phyloP scores from a whole-genome alignment of 2,113 vertebrate species.

The Datnioides undecimradiatus region DNA sequence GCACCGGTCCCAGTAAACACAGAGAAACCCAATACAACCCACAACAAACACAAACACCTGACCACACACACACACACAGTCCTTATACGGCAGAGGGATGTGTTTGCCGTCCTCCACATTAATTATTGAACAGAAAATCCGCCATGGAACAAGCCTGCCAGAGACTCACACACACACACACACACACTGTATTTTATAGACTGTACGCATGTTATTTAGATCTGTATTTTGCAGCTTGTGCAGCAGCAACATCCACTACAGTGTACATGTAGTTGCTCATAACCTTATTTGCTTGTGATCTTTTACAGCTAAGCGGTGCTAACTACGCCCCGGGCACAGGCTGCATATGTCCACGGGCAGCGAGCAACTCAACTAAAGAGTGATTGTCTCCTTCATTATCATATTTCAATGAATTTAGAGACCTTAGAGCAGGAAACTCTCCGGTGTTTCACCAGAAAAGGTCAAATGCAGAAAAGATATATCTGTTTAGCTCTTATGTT shows the following conservation, averaged over 20 bases:
- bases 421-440: too few species aligned
- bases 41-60: conserved; percentile 10
- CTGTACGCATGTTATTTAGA: too few species aligned
- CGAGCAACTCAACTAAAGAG: background rate
- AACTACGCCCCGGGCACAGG: background rate
- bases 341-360: background rate
- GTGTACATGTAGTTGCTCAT: too few species aligned
- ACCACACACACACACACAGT: conserved; percentile 25
- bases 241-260: too few species aligned
- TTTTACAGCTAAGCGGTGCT: background rate
- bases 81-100: conserved; percentile 19
- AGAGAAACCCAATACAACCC: conserved; percentile 30
- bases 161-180: conserved; percentile 8
- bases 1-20: conserved; percentile 29
- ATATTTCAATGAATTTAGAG: too few species aligned
- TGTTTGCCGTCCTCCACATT: conserved; percentile 43
- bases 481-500: too few species aligned
- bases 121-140: conserved; percentile 64
- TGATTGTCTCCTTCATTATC: background rate
- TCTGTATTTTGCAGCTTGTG: background rate
- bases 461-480: too few species aligned
- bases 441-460: too few species aligned
- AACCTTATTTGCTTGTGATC: background rate
- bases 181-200: too few species aligned
- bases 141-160: conserved; percentile 18